phyloP scores from a whole-genome alignment of 2,797 vertebrate genomes.

The Anolis apletophallus region DNA sequence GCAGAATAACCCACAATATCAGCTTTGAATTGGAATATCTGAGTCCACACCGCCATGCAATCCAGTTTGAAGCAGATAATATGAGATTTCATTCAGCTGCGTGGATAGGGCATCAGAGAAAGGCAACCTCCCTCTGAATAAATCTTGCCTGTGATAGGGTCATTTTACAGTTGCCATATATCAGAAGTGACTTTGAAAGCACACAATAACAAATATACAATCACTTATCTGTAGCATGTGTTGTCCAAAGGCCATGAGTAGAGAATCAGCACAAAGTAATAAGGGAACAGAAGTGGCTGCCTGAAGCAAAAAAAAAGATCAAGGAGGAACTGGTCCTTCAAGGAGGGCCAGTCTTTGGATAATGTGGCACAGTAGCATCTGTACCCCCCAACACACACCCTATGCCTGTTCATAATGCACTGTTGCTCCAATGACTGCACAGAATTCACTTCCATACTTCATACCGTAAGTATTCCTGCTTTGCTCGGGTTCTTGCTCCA shows the following conservation, averaged over 20 bases:
- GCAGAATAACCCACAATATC: too few relatives aligned
- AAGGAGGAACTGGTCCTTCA: background rate
- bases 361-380: background rate
- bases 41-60: too few relatives aligned
- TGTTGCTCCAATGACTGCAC: background rate
- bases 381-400: background rate
- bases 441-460: background rate
- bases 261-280: background rate
- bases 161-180: too few relatives aligned
- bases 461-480: background rate
- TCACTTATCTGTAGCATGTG: background rate
- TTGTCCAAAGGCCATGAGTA: background rate
- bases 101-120: too few relatives aligned
- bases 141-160: too few relatives aligned
- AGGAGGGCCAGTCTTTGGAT: too few relatives aligned
- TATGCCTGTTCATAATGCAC: background rate
- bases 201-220: too few relatives aligned
- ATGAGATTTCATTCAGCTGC: too few relatives aligned
- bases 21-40: too few relatives aligned
- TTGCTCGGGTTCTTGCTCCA: background rate
- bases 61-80: too few relatives aligned
- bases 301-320: background rate
- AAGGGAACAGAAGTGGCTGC: background rate
- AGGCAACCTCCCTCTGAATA: too few relatives aligned
- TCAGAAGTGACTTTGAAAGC: too few relatives aligned